Evolutionary conservation across 1,140 invertebrate genomes (phyloP).

Genomic region (Drosophila sucinea): DNA sequence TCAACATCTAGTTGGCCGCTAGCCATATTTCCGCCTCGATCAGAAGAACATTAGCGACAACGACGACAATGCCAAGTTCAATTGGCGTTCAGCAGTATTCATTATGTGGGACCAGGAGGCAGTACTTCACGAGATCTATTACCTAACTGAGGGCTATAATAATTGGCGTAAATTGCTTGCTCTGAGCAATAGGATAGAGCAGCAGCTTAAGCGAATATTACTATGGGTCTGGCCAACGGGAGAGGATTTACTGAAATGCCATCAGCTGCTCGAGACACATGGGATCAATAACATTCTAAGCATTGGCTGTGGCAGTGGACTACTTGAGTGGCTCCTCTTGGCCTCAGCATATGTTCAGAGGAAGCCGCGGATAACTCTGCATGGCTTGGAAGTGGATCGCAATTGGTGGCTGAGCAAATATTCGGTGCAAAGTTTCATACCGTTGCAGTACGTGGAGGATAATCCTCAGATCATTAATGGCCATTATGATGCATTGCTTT

Average conservation of each 20-base stretch:
- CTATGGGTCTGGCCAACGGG: slow-evolving; percentile 86
- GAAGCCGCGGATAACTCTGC: slow-evolving; percentile 59
- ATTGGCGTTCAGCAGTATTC: slow-evolving; percentile 39
- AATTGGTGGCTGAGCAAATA: slow-evolving; percentile 87
- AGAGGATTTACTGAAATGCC: slow-evolving; percentile 82
- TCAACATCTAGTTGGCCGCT: slow-evolving; percentile 44
- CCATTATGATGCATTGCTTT: slow-evolving; percentile 84
- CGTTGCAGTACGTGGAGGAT: slow-evolving; percentile 82
- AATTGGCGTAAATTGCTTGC: slow-evolving; percentile 64
- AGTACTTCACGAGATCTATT: slow-evolving; percentile 62
- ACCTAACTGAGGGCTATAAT: slow-evolving; percentile 41
- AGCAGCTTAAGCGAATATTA: slow-evolving; percentile 80
- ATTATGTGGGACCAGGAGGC: slow-evolving; percentile 57
- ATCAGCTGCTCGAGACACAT: slow-evolving; percentile 31
- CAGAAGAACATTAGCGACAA: not conserved
- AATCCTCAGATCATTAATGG: slow-evolving; percentile 51
- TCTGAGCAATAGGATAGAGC: slow-evolving; percentile 50
- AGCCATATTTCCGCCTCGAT: slow-evolving; percentile 56
- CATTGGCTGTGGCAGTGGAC: slow-evolving; percentile 73
- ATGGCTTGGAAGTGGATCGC: slow-evolving; percentile 86
- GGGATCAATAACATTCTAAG: slow-evolving; percentile 54
- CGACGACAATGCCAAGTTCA: slow-evolving; percentile 47
- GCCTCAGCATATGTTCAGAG: slow-evolving; percentile 55
- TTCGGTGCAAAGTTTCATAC: slow-evolving; percentile 84
- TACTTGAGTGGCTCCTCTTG: slow-evolving; percentile 71